Conservation (phyloP, 2,113 vertebrate genomes). For the Vidua macroura region DNA sequence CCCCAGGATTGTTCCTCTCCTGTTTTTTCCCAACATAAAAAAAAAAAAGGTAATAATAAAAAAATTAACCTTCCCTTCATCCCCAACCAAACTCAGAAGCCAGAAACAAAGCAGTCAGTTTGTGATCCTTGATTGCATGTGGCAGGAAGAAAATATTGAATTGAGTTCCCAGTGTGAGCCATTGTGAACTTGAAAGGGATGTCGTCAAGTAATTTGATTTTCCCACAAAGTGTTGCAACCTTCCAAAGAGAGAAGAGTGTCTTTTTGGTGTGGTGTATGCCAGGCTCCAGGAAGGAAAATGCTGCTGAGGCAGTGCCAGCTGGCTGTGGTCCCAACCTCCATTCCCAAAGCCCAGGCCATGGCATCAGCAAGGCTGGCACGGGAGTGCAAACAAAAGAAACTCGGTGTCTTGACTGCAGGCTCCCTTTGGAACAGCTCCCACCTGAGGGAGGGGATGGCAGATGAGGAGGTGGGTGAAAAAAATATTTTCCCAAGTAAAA, state of each 20-base stretch:
- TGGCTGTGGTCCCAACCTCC: neutral
- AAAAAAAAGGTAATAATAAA: neutral
- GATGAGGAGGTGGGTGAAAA: neutral
- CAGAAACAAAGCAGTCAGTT: neutral
- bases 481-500: neutral
- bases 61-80: neutral
- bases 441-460: neutral
- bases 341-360: constrained; percentile 15
- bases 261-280: neutral
- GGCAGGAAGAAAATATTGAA: constrained; percentile 16
- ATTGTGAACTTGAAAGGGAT: constrained; percentile 26
- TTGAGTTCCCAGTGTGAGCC: neutral
- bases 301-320: neutral
- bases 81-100: neutral
- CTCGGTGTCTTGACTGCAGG: neutral
- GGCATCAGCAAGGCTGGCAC: constrained; percentile 11
- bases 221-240: constrained; percentile 38
- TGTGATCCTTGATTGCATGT: neutral
- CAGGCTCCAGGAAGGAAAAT: constrained; percentile 8
- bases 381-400: neutral
- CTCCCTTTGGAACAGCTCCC: neutral
- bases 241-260: neutral
- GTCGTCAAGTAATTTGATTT: neutral
- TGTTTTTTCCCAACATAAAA: neutral
- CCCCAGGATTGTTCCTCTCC: neutral